Conservation (phyloP, 30 jellyfish, hydroid and myxozoan species). For the Aurelia aurita complex sp. Pacific region DNA sequence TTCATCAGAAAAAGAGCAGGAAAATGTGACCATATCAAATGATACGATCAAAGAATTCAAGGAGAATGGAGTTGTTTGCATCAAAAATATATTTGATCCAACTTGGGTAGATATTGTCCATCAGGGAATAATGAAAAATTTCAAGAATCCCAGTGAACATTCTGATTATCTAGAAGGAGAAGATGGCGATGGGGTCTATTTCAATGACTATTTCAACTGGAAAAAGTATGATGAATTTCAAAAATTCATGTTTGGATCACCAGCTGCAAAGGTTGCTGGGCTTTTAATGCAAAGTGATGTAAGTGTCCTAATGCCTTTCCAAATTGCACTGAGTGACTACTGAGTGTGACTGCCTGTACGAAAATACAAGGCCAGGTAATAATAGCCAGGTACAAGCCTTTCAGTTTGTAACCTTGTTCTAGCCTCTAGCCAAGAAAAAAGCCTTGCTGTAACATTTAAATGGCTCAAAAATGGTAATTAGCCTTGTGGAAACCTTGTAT, state of each 20-base stretch:
- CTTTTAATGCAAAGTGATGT: conserved; percentile 59
- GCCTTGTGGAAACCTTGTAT: no score
- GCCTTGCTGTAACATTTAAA: no score
- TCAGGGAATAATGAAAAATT: conserved; percentile 53
- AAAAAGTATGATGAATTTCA: conserved; percentile 35
- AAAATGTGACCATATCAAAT: no score
- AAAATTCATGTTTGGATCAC: conserved; percentile 54
- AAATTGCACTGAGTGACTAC: no score
- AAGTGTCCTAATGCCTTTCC: neutral
- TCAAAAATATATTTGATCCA: conserved; percentile 48
- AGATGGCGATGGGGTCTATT: conserved; percentile 62
- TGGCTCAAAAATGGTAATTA: no score
- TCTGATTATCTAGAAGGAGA: conserved; percentile 65
- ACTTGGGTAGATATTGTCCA: conserved; percentile 53
- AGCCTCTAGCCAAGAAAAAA: no score
- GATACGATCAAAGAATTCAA: conserved; percentile 45
- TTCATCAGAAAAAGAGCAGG: no score
- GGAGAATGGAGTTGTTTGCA: conserved; percentile 77
- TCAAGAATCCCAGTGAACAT: conserved; percentile 53
- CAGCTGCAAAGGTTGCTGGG: conserved; percentile 80
- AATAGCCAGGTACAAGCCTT: no score
- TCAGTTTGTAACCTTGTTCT: no score
- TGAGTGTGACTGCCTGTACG: no score
- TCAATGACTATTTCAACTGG: conserved; percentile 83
- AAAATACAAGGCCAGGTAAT: no score